Base-by-base conservation (phyloP, 2,797 vertebrate genomes). In the Spheniscus humboldti region DNA sequence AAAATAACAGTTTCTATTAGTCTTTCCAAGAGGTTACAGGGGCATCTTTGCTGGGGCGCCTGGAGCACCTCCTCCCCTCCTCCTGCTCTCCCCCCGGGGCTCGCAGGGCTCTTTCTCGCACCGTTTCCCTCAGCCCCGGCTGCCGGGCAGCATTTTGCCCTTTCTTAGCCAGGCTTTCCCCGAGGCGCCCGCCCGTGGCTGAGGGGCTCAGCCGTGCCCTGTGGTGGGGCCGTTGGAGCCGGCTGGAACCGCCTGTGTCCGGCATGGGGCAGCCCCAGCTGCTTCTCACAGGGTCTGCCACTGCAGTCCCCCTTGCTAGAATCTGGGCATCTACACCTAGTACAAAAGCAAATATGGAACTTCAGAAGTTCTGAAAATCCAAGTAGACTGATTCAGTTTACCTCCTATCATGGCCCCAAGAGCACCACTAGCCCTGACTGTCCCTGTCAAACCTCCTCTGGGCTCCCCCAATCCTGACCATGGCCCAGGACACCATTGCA, bases 401-500 rank as follows among this genome's bases (percentile, higher is more conserved):
- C 18, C 7, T 52, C 30, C 20, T 39, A 0, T 39, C 16, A 33
- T 0, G 4, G 19, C 16, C 3, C 2, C 0, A 0, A 30, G 48
- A 56, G 6, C 16, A 39, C 12, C 10, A 2, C 7, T 14, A 35
- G 22, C 27, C 27, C 33, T 35, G 37, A 27, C 14, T 37, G 14
- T 17, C 7, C 9, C 13, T 57, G 12, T 4, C 3, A 6, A 87
- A 20, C 3, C 11, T 18, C 20, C 10, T 33, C 43, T 10, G 0
- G 1, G 10, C 10, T 83, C 6, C 18, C 19, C 7, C 10, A 0
- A 10, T 23, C 8, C 17, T 79, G 22, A 7, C 9, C 20, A 45
- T 2, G 2, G 11, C 48, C 33, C 55, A 45, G 25, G 39, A 48
- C 20, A 3, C 27, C 45, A 20, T 31, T 10, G 8, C 18, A 66